phyloP scores from a whole-genome alignment of 2,888 invertebrate genomes.

The Megastigmus dorsalis region DNA sequence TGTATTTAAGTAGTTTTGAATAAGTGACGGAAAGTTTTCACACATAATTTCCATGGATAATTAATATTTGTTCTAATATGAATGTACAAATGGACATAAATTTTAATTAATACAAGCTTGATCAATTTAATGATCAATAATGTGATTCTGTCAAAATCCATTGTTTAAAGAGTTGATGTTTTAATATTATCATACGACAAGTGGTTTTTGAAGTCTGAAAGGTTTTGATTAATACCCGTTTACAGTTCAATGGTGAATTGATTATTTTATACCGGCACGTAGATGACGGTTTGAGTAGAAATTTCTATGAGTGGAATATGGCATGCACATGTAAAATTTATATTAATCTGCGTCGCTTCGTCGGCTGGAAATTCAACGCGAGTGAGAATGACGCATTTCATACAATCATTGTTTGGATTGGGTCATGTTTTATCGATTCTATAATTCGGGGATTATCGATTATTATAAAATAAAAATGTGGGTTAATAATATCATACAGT shows the following conservation, averaged over 20 bases:
- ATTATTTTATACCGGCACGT: slow-evolving; percentile 6
- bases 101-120: too few species aligned
- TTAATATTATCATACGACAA: too few species aligned
- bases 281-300: background rate
- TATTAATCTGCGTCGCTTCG: slow-evolving; percentile 19
- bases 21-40: too few species aligned
- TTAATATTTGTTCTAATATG: too few species aligned
- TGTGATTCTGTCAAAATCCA: too few species aligned
- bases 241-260: background rate
- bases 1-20: too few species aligned
- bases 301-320: slow-evolving; percentile 6
- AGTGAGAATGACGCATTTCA: slow-evolving; percentile 40
- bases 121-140: too few species aligned
- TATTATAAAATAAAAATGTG: background rate
- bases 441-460: slow-evolving; percentile 17
- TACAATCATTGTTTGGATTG: slow-evolving; percentile 34
- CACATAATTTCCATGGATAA: too few species aligned
- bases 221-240: background rate
- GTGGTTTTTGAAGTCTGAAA: slow-evolving; percentile 4
- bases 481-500: background rate
- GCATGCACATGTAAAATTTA: slow-evolving; percentile 23
- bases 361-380: slow-evolving; percentile 8
- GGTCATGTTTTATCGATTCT: slow-evolving; percentile 35
- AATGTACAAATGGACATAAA: too few species aligned
- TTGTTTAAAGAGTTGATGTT: too few species aligned